These are phyloP conservation scores for Zaprionus inermis DNA, from an alignment of 1,140 invertebrate genomes.

Conservation along the genomic window DNA sequence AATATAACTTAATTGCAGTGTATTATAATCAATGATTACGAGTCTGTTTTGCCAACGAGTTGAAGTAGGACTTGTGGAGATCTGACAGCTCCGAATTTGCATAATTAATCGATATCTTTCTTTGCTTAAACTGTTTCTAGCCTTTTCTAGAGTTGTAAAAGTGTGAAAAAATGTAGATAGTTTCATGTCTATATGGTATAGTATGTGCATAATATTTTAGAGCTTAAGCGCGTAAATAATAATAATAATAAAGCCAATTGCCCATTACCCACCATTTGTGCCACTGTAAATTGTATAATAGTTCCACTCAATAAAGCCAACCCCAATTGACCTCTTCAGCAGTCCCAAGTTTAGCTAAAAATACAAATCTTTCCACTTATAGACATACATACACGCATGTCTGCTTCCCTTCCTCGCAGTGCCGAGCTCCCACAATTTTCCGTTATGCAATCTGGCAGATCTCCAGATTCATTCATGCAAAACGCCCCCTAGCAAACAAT, in stretches of 20 bases:
- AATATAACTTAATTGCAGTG: slow-evolving; percentile 12
- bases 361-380: not conserved
- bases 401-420: not conserved
- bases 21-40: not conserved
- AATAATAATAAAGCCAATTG: not conserved
- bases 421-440: slow-evolving; percentile 4
- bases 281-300: not conserved
- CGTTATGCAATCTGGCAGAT: slow-evolving; percentile 5
- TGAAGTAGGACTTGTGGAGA: too few species aligned
- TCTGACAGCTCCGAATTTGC: too few species aligned
- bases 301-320: not conserved
- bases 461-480: slow-evolving; percentile 27
- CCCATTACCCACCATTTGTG: not conserved
- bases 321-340: not conserved
- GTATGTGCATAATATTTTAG: too few species aligned
- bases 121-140: too few species aligned
- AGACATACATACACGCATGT: not conserved
- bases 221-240: not conserved
- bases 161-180: too few species aligned
- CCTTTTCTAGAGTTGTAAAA: too few species aligned
- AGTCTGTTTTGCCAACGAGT: not conserved
- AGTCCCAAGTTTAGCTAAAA: slow-evolving; percentile 1
- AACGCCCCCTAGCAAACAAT: slow-evolving; percentile 53
- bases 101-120: too few species aligned
- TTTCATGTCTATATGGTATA: too few species aligned